A percentile compares a stretch with the other conserved stretches of the same genome.
Evolutionary conservation across 2,797 vertebrate genomes (phyloP).

Genomic region (Lithobates pipiens): DNA sequence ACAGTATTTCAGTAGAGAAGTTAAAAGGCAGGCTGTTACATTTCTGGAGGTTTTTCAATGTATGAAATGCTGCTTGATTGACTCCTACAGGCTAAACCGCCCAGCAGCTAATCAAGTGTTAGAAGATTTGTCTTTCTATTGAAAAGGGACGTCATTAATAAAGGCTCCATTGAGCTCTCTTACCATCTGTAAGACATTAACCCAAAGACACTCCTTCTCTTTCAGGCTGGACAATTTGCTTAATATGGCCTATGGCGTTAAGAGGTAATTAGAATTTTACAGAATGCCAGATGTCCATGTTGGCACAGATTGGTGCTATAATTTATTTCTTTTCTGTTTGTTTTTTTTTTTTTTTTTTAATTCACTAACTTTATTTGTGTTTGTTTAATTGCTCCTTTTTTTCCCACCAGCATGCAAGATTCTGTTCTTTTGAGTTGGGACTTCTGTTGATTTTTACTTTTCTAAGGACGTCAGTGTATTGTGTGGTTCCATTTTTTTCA

Average conservation of each 20-base stretch:
- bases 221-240: conserved; percentile 99
- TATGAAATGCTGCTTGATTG: conserved; percentile 68
- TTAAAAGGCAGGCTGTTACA: conserved; percentile 66
- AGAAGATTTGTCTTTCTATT: conserved; percentile 78
- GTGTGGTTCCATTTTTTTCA: conserved; percentile 77
- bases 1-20: conserved; percentile 36
- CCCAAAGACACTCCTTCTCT: conserved; percentile 99
- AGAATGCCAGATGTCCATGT: conserved; percentile 99
- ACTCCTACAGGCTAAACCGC: conserved; percentile 73
- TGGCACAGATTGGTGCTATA: conserved; percentile 92
- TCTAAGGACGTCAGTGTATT: conserved; percentile 77
- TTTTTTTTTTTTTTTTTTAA: conserved; percentile 86
- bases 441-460: conserved; percentile 86
- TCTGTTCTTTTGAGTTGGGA: conserved; percentile 81
- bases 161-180: conserved; percentile 99
- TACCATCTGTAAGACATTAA: conserved; percentile 99
- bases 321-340: conserved; percentile 84
- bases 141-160: conserved; percentile 90
- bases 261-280: conserved; percentile 99
- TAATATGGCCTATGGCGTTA: conserved; percentile 99
- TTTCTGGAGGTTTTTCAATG: conserved; percentile 67
- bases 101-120: conserved; percentile 71
- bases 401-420: conserved; percentile 93
- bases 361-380: conserved; percentile 90
- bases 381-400: conserved; percentile 82